Evolutionary conservation across 30 jellyfish, hydroid and myxozoan species (phyloP).

Genomic region (Hydractinia echinata): DNA sequence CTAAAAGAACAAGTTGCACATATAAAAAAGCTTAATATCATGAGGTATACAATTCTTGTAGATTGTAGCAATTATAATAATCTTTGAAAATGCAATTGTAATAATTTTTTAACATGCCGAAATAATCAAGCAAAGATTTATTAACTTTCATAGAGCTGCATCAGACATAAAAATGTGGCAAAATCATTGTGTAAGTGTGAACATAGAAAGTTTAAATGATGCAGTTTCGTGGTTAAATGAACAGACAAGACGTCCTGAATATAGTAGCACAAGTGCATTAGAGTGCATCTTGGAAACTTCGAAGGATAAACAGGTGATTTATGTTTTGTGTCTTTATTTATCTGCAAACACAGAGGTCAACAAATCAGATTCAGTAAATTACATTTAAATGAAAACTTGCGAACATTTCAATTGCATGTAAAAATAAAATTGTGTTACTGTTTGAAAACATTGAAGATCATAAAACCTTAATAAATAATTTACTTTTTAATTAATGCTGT

Average conservation of each 20-base stretch:
- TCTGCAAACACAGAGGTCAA: neutral
- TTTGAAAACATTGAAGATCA: no score
- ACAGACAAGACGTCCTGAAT: slow-evolving; percentile 39
- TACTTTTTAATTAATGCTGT: no score
- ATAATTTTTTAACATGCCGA: no score
- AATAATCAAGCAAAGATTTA: no score
- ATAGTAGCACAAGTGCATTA: slow-evolving; percentile 45
- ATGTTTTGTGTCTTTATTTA: neutral
- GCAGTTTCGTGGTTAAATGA: slow-evolving; percentile 78
- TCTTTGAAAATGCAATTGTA: neutral
- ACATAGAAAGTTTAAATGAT: slow-evolving; percentile 50
- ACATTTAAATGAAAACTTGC: neutral
- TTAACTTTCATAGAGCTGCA: slow-evolving; percentile 48
- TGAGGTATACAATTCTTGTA: slow-evolving; percentile 57
- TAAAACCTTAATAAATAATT: no score
- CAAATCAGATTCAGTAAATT: neutral
- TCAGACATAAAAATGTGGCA: slow-evolving; percentile 72
- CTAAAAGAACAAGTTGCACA: slow-evolving; percentile 69
- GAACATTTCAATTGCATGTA: no score
- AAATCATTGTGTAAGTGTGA: slow-evolving; percentile 48
- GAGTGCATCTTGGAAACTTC: slow-evolving; percentile 52
- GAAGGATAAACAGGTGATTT: neutral
- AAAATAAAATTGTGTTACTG: no score
- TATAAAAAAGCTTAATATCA: slow-evolving; percentile 53
- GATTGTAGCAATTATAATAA: neutral